Conservation (phyloP, 2,113 vertebrate genomes). For the Brachionichthys hirsutus region DNA sequence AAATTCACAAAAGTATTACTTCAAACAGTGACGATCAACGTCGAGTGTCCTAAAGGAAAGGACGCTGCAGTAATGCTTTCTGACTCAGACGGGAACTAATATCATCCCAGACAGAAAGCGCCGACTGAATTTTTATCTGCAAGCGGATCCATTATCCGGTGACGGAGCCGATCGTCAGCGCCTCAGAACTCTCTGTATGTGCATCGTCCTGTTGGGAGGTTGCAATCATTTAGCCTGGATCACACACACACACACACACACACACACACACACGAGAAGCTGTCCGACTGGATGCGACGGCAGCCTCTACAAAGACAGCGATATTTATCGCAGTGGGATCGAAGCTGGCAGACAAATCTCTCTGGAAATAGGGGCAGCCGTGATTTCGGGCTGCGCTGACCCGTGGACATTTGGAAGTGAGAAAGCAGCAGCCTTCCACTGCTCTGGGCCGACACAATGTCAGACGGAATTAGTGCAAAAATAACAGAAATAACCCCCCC, state of each 20-base stretch:
- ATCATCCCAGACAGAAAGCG: no score
- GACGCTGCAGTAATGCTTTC: slow-evolving; percentile 11
- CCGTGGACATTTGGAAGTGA: slow-evolving; percentile 49
- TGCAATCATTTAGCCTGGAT: slow-evolving; percentile 9
- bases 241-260: not conserved
- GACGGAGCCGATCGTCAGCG: slow-evolving; percentile 9
- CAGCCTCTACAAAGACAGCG: slow-evolving; percentile 52
- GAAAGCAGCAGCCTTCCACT: slow-evolving; percentile 68
- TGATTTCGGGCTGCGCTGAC: slow-evolving; percentile 49
- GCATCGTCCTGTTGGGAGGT: slow-evolving; percentile 19
- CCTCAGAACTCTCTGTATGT: not conserved
- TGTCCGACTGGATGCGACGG: slow-evolving; percentile 23
- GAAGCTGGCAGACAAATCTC: slow-evolving; percentile 64
- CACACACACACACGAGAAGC: not conserved
- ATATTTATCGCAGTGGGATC: slow-evolving; percentile 72
- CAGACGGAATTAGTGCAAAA: slow-evolving; percentile 80
- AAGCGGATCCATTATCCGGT: slow-evolving; percentile 41
- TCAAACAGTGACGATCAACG: not conserved
- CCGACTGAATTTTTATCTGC: slow-evolving; percentile 10
- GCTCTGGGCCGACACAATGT: slow-evolving; percentile 75
- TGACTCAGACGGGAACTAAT: no score
- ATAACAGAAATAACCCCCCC: slow-evolving; percentile 81
- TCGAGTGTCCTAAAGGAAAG: not conserved
- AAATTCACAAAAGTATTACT: not conserved
- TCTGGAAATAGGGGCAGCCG: slow-evolving; percentile 58